phyloP scores from a whole-genome alignment of 2,888 invertebrate genomes.

The Timandra comae region DNA sequence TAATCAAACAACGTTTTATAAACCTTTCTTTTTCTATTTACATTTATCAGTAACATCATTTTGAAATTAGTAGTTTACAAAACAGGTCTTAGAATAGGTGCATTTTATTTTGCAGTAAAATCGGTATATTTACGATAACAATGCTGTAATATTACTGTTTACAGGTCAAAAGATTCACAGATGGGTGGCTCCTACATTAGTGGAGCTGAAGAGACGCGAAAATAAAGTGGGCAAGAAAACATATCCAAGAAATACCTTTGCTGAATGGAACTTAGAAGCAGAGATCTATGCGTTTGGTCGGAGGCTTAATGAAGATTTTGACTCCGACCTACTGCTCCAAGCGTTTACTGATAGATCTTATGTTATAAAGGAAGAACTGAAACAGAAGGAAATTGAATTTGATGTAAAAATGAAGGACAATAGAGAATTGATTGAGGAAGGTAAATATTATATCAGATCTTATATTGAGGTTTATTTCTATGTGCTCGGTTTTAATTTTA shows the following conservation, averaged over 20 bases:
- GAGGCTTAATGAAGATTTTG: constrained; percentile 89
- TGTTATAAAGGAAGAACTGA: constrained; percentile 81
- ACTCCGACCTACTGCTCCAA: constrained; percentile 80
- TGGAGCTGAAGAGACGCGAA: constrained; percentile 77
- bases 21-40: too few species aligned
- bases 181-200: constrained; percentile 83
- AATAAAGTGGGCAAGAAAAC: constrained; percentile 73
- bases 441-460: too few species aligned
- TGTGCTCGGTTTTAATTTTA: background rate
- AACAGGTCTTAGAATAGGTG: too few species aligned
- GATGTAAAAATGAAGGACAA: constrained; percentile 82
- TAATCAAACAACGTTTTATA: too few species aligned
- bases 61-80: too few species aligned
- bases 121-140: too few species aligned
- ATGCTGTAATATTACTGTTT: too few species aligned
- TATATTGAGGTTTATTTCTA: constrained; percentile 1
- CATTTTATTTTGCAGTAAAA: too few species aligned
- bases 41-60: too few species aligned
- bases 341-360: constrained; percentile 90
- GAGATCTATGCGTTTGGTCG: constrained; percentile 93
- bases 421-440: constrained; percentile 79
- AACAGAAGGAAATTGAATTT: constrained; percentile 83
- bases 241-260: constrained; percentile 76
- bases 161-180: constrained; percentile 66
- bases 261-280: constrained; percentile 93